A percentile compares a stretch with the other conserved stretches of the same genome.
These are phyloP conservation scores for Dicyrtoma fusca DNA, from an alignment of 2,888 invertebrate genomes.

Conservation along the genomic window DNA sequence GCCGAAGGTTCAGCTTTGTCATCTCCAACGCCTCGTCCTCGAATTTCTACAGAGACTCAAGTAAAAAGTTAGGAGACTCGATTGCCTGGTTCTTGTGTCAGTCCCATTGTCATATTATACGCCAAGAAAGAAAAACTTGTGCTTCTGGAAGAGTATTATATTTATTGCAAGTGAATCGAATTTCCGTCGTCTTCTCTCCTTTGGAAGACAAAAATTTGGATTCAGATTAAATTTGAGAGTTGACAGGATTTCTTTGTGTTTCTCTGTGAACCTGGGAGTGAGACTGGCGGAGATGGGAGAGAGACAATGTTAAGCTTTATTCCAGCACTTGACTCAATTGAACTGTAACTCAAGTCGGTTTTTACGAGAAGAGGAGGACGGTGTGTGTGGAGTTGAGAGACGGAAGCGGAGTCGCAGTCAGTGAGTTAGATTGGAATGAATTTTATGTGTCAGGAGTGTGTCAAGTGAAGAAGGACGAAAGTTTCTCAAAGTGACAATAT, in stretches of 20 bases:
- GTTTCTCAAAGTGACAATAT: constrained; percentile 38
- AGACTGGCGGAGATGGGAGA: neutral
- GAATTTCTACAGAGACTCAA: too few relatives aligned
- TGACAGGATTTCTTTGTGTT: constrained; percentile 20
- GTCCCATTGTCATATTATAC: constrained; percentile 1
- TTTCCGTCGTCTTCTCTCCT: neutral
- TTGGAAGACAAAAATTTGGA: constrained; percentile 11
- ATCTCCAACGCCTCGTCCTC: too few relatives aligned
- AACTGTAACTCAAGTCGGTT: constrained; percentile 29
- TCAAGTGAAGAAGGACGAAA: constrained; percentile 35
- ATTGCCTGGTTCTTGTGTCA: neutral
- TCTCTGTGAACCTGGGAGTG: neutral
- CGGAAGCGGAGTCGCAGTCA: constrained; percentile 14
- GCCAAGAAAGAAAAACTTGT: constrained; percentile 5
- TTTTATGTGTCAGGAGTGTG: constrained; percentile 31
- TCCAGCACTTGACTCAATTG: constrained; percentile 29
- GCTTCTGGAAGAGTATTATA: constrained; percentile 10
- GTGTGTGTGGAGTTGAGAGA: constrained; percentile 2
- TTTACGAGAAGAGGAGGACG: constrained; percentile 14
- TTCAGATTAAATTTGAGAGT: constrained; percentile 28
- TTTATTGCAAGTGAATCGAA: constrained; percentile 13
- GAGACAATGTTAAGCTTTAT: neutral
- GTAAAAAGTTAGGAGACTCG: neutral
- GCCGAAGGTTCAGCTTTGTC: too few relatives aligned
- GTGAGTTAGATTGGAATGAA: constrained; percentile 25